These are phyloP conservation scores for Epinephelus coioides DNA, from an alignment of 2,797 vertebrate genomes.

Conservation along the genomic window DNA sequence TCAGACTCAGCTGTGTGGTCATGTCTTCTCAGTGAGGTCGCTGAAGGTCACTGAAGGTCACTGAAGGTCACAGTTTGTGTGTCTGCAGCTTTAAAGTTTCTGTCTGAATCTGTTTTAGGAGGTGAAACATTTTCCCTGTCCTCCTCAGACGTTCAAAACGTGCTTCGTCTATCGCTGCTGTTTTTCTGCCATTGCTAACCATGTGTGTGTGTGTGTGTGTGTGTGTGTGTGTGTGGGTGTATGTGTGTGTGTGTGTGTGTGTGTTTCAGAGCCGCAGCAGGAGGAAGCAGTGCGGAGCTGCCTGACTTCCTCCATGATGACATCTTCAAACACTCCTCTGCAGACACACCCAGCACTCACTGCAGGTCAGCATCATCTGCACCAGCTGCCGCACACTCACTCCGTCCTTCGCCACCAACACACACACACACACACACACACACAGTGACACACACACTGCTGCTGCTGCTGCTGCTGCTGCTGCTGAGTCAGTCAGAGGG, in stretches of 20 bases:
- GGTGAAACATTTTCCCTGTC: no score
- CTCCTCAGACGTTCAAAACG: no score
- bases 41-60: no score
- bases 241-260: no score
- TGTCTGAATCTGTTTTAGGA: no score
- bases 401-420: slow-evolving; percentile 44
- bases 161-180: background rate
- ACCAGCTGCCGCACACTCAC: slow-evolving; percentile 33
- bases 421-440: slow-evolving; percentile 46
- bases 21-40: no score
- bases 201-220: no score
- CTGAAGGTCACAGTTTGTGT: no score
- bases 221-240: no score
- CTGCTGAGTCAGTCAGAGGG: slow-evolving; percentile 65
- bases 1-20: no score
- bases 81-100: no score
- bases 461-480: slow-evolving; percentile 80
- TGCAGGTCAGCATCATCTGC: slow-evolving; percentile 80
- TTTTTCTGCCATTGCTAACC: slow-evolving; percentile 30
- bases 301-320: slow-evolving; percentile 50
- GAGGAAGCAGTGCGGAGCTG: slow-evolving; percentile 35
- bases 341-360: slow-evolving; percentile 83
- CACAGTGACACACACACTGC: slow-evolving; percentile 48
- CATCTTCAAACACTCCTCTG: slow-evolving; percentile 70
- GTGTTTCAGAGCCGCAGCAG: slow-evolving; percentile 41